Evolutionary conservation across 1,140 invertebrate genomes (phyloP).

Genomic region (Camponotus pennsylvanicus): DNA sequence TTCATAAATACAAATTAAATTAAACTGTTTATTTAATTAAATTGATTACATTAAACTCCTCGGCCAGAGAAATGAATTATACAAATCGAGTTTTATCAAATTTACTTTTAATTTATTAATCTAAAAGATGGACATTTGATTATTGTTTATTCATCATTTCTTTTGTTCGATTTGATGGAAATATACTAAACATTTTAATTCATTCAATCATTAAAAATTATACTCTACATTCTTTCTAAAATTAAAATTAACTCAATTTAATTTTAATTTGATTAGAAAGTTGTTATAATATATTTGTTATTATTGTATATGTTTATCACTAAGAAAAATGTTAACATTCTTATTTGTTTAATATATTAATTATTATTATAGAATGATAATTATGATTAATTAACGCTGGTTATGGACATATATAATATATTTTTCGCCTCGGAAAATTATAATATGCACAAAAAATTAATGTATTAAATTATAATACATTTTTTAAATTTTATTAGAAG

Average conservation of each 20-base stretch:
- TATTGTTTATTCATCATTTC: neutral
- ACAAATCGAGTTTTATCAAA: neutral
- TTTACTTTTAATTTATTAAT: neutral
- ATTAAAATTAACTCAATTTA: neutral
- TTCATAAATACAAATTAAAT: neutral
- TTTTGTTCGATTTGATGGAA: neutral
- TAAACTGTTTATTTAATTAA: neutral
- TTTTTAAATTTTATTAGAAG: neutral
- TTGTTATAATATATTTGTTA: neutral
- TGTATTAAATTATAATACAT: neutral
- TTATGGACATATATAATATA: too few relatives aligned
- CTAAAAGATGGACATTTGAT: neutral
- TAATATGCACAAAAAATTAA: neutral
- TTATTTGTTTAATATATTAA: neutral
- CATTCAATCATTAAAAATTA: slow-evolving; percentile 6
- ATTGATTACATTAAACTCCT: neutral
- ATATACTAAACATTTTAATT: neutral
- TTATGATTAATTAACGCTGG: neutral
- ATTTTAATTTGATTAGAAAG: neutral
- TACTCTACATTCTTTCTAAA: neutral
- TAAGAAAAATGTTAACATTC: neutral
- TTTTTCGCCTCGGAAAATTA: neutral
- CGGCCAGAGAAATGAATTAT: neutral
- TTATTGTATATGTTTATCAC: neutral
- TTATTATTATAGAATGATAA: neutral